A percentile compares a stretch with the other conserved stretches of the same genome.
phyloP scores from a whole-genome alignment of 2,888 invertebrate species.

The Archips xylosteana region DNA sequence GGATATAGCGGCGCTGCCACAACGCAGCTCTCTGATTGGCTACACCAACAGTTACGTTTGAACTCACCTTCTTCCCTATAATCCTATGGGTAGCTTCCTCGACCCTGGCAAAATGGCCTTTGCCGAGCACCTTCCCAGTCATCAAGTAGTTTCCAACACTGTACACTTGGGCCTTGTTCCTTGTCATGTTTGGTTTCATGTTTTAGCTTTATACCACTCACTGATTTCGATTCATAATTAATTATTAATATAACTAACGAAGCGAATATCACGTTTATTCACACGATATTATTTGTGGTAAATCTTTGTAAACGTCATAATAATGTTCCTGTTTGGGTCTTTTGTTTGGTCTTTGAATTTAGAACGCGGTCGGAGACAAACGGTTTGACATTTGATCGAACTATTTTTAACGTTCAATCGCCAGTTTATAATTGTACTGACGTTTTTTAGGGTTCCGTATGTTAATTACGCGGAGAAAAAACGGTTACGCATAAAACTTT shows the following conservation, averaged over 20 bases:
- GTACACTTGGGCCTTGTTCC: constrained; percentile 78
- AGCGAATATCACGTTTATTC: constrained; percentile 49
- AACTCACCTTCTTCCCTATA: constrained; percentile 88
- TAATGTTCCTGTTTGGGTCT: constrained; percentile 61
- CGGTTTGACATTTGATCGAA: constrained; percentile 61
- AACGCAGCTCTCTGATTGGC: constrained; percentile 26
- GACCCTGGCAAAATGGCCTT: constrained; percentile 91
- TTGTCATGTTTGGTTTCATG: constrained; percentile 62
- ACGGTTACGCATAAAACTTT: not conserved
- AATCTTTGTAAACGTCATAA: constrained; percentile 71
- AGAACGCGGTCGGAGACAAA: constrained; percentile 61
- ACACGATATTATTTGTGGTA: constrained; percentile 56
- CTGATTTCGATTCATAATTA: constrained; percentile 71
- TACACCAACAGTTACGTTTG: constrained; percentile 13
- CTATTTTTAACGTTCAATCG: constrained; percentile 69
- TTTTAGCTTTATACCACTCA: constrained; percentile 61
- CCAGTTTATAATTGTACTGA: constrained; percentile 38
- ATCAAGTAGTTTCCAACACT: constrained; percentile 90
- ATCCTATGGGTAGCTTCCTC: constrained; percentile 90
- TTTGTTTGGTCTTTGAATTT: constrained; percentile 77
- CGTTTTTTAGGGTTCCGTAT: constrained; percentile 38
- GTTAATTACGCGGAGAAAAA: not conserved
- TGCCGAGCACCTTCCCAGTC: constrained; percentile 89
- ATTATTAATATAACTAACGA: constrained; percentile 48
- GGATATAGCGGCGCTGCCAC: constrained; percentile 15